Evolutionary conservation across 2,113 vertebrate genomes (phyloP).

Genomic region (Erythrolamprus reginae): DNA sequence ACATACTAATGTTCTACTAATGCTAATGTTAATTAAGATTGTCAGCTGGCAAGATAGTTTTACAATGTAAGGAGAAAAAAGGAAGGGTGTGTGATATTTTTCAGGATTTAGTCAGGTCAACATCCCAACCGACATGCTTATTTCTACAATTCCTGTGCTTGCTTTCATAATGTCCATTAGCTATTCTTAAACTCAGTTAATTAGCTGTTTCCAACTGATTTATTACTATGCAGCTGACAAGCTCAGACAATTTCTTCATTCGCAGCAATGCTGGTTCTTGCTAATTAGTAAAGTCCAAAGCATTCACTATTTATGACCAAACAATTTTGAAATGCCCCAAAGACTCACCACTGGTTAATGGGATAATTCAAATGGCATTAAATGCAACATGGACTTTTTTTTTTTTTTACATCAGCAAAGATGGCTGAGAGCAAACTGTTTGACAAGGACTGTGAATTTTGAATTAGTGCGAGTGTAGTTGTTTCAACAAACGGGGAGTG

Average conservation of each 20-base stretch:
- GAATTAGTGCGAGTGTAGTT: conserved; percentile 19
- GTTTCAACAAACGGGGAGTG: conserved; percentile 13
- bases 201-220: conserved; percentile 54
- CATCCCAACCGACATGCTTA: not conserved
- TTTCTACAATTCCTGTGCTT: not conserved
- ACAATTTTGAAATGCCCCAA: conserved; percentile 34
- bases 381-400: conserved; percentile 43
- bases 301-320: conserved; percentile 56
- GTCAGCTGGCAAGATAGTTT: not conserved
- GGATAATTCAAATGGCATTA: conserved; percentile 45
- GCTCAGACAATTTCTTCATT: conserved; percentile 44
- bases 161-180: conserved; percentile 29
- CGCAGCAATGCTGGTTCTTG: conserved; percentile 42
- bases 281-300: conserved; percentile 53
- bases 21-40: not conserved
- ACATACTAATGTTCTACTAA: not conserved
- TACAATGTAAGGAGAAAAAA: not conserved
- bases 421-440: conserved; percentile 45
- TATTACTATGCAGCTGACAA: conserved; percentile 54
- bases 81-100: not conserved
- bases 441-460: conserved; percentile 44
- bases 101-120: not conserved
- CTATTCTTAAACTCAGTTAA: conserved; percentile 53
- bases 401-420: conserved; percentile 28
- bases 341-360: conserved; percentile 26